phyloP scores from a whole-genome alignment of 2,888 invertebrate genomes.

The Lycophotia porphyrea region DNA sequence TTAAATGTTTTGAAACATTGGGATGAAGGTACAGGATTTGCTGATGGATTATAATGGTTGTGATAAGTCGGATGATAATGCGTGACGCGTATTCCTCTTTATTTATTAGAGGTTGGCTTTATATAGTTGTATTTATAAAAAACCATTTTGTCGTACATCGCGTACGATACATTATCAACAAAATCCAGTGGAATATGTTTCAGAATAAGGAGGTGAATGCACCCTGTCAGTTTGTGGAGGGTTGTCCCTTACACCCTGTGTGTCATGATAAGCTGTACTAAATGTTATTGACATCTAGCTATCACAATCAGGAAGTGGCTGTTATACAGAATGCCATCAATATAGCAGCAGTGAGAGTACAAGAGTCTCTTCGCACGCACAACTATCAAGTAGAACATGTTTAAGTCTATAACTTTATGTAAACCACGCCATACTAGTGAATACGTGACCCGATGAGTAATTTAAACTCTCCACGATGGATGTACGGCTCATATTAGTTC shows the following conservation, averaged over 20 bases:
- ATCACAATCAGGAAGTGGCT: not conserved
- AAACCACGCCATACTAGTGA: conserved; percentile 28
- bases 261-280: not conserved
- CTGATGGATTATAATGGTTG: not conserved
- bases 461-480: conserved; percentile 13
- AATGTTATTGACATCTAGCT: not conserved
- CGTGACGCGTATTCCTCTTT: not conserved
- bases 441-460: conserved; percentile 22
- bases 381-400: conserved; percentile 9
- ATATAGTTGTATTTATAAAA: not conserved
- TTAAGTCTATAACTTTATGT: conserved; percentile 23
- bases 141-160: not conserved
- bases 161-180: not conserved
- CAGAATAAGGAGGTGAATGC: too few species aligned
- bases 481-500: conserved; percentile 30
- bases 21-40: conserved; percentile 8
- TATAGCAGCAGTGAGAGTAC: not conserved
- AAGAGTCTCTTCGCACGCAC: conserved; percentile 6
- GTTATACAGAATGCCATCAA: not conserved
- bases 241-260: too few species aligned
- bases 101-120: not conserved
- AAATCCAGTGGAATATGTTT: too few species aligned
- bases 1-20: conserved; percentile 1
- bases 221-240: too few species aligned
- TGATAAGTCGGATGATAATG: not conserved